Evolutionary conservation across 2,888 invertebrate species (phyloP).

Genomic region (Incurvaria masculella): DNA sequence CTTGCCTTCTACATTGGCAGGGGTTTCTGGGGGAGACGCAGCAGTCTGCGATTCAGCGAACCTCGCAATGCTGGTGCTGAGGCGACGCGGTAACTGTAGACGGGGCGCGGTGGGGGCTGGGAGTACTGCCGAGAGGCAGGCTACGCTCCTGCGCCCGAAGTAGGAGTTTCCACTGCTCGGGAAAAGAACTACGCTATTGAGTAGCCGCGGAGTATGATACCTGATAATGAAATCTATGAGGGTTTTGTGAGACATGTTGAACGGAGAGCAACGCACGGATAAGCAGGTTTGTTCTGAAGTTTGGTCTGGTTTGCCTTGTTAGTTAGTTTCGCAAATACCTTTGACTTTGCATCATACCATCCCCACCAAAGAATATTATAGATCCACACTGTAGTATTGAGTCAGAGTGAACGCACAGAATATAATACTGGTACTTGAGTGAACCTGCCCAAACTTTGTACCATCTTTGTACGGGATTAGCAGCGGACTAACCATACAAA

Average conservation of each 20-base stretch:
- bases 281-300: too few species aligned
- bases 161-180: slow-evolving; percentile 47
- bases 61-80: slow-evolving; percentile 28
- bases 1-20: slow-evolving; percentile 45
- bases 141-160: slow-evolving; percentile 32
- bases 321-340: too few species aligned
- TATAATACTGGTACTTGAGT: too few species aligned
- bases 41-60: slow-evolving; percentile 23
- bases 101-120: slow-evolving; percentile 31
- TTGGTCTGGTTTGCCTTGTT: too few species aligned
- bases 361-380: too few species aligned
- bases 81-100: slow-evolving; percentile 33
- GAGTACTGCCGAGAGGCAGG: slow-evolving; percentile 19
- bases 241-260: slow-evolving; percentile 38
- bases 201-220: slow-evolving; percentile 40
- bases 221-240: slow-evolving; percentile 45
- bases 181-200: slow-evolving; percentile 43
- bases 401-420: too few species aligned
- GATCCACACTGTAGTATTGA: too few species aligned
- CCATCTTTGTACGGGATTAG: too few species aligned
- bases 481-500: too few species aligned
- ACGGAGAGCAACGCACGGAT: too few species aligned
- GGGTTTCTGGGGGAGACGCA: slow-evolving; percentile 20
- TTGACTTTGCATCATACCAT: too few species aligned
- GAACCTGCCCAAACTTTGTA: too few species aligned